Evolutionary conservation across 2,113 vertebrate genomes (phyloP), one percentile per base, ranked within the genome.

Genomic region (Tautogolabrus adspersus): DNA sequence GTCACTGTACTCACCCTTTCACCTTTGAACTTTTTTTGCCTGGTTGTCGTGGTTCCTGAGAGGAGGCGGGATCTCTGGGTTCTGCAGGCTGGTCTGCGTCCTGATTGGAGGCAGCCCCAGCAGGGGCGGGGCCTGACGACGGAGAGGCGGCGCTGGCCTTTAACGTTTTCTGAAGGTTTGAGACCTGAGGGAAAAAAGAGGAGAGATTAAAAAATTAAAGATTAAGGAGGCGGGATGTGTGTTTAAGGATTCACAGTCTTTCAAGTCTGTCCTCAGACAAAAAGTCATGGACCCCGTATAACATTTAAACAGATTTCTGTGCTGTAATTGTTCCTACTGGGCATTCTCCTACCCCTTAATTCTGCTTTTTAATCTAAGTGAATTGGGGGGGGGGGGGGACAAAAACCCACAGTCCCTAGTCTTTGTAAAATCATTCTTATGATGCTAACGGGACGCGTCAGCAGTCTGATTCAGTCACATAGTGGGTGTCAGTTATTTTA

Each of bases 11-110:
- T 96, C 91, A 98, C 97, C 97, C 97, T 95, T 99, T 99, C 85
- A 97, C 97, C 91, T 99, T 99, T 47, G 97, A 98, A 89, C 96
- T 95, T 83, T 99, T 99, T 94, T 99, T 99, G 93, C 97, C 97
- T 1, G 97, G 96, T 74, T 98, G 97, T 72, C 97, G 95, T 0
- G 96, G 95, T 85, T 98, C 97, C 83, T 99, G 97, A 78, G 97
- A 97, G 0, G 97, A 98, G 56, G 96, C 97, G 3, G 95, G 94
- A 89, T 95, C 95, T 78, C 95, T 84, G 9, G 94, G 93, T 84
- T 95, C 95, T 0, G 94, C 92, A 0, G 94, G 93, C 78, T 95
- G 95, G 68, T 95, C 95, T 66, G 94, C 94, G 3, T 95, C 95
- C 86, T 95, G 95, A 93, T 95, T 95, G 88, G 97, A 97, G 0